Conservation (phyloP, 2,797 vertebrate genomes). For the Intellagama lesueurii region DNA sequence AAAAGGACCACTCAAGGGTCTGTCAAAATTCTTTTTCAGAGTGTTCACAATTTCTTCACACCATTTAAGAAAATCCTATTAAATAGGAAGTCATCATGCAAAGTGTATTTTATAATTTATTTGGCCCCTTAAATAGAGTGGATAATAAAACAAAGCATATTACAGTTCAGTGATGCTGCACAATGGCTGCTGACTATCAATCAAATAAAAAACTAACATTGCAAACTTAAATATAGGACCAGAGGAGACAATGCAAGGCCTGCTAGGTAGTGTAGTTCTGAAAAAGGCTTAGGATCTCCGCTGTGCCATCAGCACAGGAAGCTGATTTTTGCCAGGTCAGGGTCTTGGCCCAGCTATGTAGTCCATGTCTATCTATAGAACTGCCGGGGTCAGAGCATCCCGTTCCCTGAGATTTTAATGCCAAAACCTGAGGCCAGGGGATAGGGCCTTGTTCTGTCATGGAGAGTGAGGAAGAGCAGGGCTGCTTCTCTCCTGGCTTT, state of each 20-base stretch:
- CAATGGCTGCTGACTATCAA: neutral
- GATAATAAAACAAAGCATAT: conserved; percentile 1
- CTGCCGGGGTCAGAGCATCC: no score
- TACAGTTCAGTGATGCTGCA: neutral
- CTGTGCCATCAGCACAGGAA: neutral
- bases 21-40: conserved; percentile 22
- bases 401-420: no score
- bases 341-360: no score
- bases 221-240: neutral
- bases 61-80: conserved; percentile 15
- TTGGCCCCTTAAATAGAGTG: conserved; percentile 16
- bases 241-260: neutral
- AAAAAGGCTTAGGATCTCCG: neutral
- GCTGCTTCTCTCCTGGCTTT: no score
- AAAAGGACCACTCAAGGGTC: conserved; percentile 17
- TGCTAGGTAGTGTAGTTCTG: neutral
- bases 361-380: no score
- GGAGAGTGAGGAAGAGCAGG: no score
- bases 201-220: neutral
- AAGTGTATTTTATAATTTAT: conserved; percentile 21
- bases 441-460: no score
- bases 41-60: conserved; percentile 6
- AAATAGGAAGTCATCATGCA: conserved; percentile 10
- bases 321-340: neutral
- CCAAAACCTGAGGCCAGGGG: no score